Conservation (phyloP, 2,797 vertebrate genomes). For the Notolabrus celidotus region DNA sequence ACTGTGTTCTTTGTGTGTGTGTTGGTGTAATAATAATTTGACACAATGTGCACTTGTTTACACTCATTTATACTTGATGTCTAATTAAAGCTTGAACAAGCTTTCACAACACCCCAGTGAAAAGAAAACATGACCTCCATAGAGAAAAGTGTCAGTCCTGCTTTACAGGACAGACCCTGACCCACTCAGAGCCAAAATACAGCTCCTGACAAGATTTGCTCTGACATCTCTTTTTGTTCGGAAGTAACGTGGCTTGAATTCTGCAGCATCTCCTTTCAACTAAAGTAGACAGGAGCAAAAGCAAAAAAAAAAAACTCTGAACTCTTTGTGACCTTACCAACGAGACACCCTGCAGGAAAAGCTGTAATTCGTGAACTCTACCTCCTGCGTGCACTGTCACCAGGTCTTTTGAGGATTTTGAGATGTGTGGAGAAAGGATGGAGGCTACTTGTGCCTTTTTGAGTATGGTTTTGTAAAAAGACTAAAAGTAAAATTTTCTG, state of each 20-base stretch:
- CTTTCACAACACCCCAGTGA: constrained; percentile 23
- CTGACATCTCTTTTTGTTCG: constrained; percentile 81
- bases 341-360: constrained; percentile 73
- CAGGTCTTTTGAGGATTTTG: constrained; percentile 13
- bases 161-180: constrained; percentile 43
- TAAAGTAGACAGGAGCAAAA: constrained; percentile 62
- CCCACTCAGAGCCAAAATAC: constrained; percentile 60
- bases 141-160: constrained; percentile 43
- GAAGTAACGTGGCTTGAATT: constrained; percentile 73
- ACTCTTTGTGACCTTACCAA: constrained; percentile 75
- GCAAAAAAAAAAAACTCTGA: constrained; percentile 60
- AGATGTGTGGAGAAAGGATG: constrained; percentile 20
- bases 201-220: constrained; percentile 74
- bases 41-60: constrained; percentile 28
- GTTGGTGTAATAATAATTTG: constrained; percentile 21
- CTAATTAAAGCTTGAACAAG: constrained; percentile 29
- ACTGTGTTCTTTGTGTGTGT: neutral
- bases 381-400: constrained; percentile 23
- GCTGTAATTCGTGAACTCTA: constrained; percentile 35
- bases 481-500: neutral
- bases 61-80: constrained; percentile 35
- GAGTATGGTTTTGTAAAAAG: too few relatives aligned
- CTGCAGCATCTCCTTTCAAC: constrained; percentile 73
- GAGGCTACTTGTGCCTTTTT: neutral
- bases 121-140: constrained; percentile 37